Base-by-base conservation (phyloP, 2,113 vertebrate genomes). In the Chamaetylas fuelleborni region DNA sequence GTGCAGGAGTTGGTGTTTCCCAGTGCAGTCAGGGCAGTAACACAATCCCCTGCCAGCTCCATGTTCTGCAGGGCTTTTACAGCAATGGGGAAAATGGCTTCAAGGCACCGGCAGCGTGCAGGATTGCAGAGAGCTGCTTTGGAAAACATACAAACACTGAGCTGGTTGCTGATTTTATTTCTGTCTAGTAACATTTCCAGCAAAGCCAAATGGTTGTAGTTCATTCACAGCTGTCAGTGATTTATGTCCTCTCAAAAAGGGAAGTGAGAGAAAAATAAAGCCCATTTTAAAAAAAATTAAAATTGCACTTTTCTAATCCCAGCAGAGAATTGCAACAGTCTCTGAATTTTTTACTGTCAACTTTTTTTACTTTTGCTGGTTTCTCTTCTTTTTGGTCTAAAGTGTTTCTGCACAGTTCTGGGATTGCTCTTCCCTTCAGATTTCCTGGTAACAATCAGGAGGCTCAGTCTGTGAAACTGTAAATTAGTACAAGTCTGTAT, bases 71-170 rank as follows among this genome's bases (percentile, higher is more conserved):
- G 24, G 11, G 58, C 90, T 82, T 57, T 54, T 1, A 19, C 14
- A 2, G 48, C 90, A 64, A 31, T 38, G 6, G 53, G 85, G 88
- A 96, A 95, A 95, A 95, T 94, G 96, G 90, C 86, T 95, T 88
- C 92, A 61, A 50, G 90, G 20, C 77, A 25, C 6, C 5, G 4
- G 4, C 5, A 34, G 38, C 2, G 1, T 43, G 76, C 3, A 1
- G 72, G 24, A 9, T 18, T 53, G 53, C 86, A 31, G 69, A 36
- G 48, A 92, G 57, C 64, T 1, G 17, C 54, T 76, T 24, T 65
- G 54, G 88, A 33, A 70, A 88, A 66, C 29, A 2, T 1, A 8
- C n/a, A 50, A 65, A 60, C 23, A 2, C 74, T 28, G 33, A 50
- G 70, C 72, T 81, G 28, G 11, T 34, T 83, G 42, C 58, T 92